These are phyloP conservation scores for Drosophila aldrichi DNA, from an alignment of 2,888 invertebrate species.

Conservation along the genomic window DNA sequence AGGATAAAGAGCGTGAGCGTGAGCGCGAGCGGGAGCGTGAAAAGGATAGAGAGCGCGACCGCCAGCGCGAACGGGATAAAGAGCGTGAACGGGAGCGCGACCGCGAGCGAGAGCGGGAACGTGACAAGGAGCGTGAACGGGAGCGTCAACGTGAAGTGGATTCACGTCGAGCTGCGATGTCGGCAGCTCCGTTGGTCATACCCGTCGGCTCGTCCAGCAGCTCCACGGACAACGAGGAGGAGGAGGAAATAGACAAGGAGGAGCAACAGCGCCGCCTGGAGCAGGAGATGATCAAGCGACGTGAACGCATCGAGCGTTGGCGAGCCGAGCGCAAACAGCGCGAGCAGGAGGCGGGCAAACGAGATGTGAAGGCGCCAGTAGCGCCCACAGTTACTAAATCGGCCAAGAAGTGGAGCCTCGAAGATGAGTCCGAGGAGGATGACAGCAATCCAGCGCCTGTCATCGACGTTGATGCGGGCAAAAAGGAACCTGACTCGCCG, in stretches of 20 bases:
- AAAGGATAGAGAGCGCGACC: slow-evolving; percentile 57
- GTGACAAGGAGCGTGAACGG: slow-evolving; percentile 85
- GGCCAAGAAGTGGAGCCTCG: slow-evolving; percentile 96
- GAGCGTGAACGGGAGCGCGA: slow-evolving; percentile 87
- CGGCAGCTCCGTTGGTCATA: slow-evolving; percentile 60
- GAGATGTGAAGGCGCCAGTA: slow-evolving; percentile 89
- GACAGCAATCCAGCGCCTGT: slow-evolving; percentile 86
- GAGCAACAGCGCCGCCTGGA: slow-evolving; percentile 96
- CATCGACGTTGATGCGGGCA: slow-evolving; percentile 48
- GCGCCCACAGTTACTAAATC: slow-evolving; percentile 86
- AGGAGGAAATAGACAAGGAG: slow-evolving; percentile 89
- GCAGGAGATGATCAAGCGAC: slow-evolving; percentile 97
- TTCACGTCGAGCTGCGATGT: slow-evolving; percentile 38
- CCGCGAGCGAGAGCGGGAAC: slow-evolving; percentile 86
- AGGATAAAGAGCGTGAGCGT: slow-evolving; percentile 60
- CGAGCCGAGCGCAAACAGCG: slow-evolving; percentile 96
- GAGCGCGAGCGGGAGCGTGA: slow-evolving; percentile 84
- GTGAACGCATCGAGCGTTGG: slow-evolving; percentile 98
- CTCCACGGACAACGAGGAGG: slow-evolving; percentile 83
- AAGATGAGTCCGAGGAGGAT: slow-evolving; percentile 98
- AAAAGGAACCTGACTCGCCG: slow-evolving; percentile 81
- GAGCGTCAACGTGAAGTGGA: slow-evolving; percentile 87
- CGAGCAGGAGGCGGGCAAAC: slow-evolving; percentile 92
- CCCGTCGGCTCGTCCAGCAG: slow-evolving; percentile 74
- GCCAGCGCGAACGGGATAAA: slow-evolving; percentile 84